Conservation (phyloP, 2,888 invertebrate genomes). For the Reticulitermes lucifugus region DNA sequence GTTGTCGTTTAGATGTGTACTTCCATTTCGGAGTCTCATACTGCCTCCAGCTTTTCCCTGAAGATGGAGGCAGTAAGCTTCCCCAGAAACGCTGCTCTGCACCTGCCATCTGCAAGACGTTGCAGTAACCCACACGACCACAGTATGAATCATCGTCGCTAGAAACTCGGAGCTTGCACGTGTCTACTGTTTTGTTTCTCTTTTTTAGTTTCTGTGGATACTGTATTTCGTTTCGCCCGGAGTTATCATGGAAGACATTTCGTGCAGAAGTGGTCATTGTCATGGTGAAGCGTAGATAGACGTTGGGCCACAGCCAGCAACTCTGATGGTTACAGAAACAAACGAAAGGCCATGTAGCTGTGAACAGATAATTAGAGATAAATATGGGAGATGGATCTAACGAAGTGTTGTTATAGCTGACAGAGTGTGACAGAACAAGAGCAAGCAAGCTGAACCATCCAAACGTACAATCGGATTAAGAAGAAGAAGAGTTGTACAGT, state of each 20-base stretch:
- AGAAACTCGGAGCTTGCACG: too few relatives aligned
- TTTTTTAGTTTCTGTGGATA: background rate
- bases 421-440: slow-evolving; percentile 17
- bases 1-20: too few relatives aligned
- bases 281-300: background rate
- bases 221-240: background rate
- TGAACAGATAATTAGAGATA: slow-evolving; percentile 1
- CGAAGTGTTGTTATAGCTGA: slow-evolving; percentile 18
- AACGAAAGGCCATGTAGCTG: background rate
- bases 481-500: background rate
- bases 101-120: too few relatives aligned
- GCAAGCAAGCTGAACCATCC: slow-evolving; percentile 12
- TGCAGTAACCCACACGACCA: too few relatives aligned
- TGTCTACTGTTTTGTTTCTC: background rate
- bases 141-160: background rate
- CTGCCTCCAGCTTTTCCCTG: too few relatives aligned
- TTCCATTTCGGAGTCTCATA: too few relatives aligned
- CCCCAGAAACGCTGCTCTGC: too few relatives aligned
- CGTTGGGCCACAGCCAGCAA: background rate
- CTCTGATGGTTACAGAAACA: background rate
- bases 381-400: slow-evolving; percentile 3
- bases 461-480: background rate
- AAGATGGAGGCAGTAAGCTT: too few relatives aligned
- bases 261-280: background rate
- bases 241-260: background rate